Base-by-base conservation (phyloP, 92 coral and sea anemone species). In the Hydrozoanthus gracilis region DNA sequence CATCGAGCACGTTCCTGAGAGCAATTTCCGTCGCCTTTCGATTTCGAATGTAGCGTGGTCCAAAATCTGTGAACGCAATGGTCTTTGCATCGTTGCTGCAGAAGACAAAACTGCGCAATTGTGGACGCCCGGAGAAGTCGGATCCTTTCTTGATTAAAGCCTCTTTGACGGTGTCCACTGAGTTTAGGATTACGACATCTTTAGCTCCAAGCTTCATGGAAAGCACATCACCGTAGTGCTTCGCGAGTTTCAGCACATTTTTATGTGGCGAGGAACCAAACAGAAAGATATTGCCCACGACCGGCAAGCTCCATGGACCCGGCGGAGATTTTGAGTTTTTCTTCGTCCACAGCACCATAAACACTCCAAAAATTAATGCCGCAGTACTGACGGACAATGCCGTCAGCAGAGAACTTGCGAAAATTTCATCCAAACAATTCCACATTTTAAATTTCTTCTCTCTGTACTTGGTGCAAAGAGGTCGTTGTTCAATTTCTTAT, bases 41-140 rank as follows among this genome's bases (percentile, higher is more conserved):
- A 77, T 96, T 96, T 82, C 92, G 92, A 56, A 88, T 80, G 78
- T 96, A 95, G 56, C 89, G 91, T 47, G 96, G 87, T 71, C 92
- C 98, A 75, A 95, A 95, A 68, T 88, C 98, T 47, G 97, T 93
- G 77, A 92, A 95, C 18, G 99, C 97, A 9, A 97, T 94, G 17
- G 95, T 97, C 73, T 94, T 88, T 5, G 95, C 98, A 52, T 92
- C 95, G 51, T 91, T 94, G 84, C 98, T 94, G 20, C 93, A 93
- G 16, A 91, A 82, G 84, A 93, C 87, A 88, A 93, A 95, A 58
- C 93, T 97, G 84, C 87, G 94, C 27, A 97, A 88, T 15, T 94
- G 95, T 46, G 99, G 99, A n/a, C 99, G 95, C 20, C 95, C 94
- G 44, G 99, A 93, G 85, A 95, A 97, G 82, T 95, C 95, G 27